Evolutionary conservation across 2,797 vertebrate genomes (phyloP), one percentile per base, ranked within the genome.

Genomic region (Sparidentex hasta): DNA sequence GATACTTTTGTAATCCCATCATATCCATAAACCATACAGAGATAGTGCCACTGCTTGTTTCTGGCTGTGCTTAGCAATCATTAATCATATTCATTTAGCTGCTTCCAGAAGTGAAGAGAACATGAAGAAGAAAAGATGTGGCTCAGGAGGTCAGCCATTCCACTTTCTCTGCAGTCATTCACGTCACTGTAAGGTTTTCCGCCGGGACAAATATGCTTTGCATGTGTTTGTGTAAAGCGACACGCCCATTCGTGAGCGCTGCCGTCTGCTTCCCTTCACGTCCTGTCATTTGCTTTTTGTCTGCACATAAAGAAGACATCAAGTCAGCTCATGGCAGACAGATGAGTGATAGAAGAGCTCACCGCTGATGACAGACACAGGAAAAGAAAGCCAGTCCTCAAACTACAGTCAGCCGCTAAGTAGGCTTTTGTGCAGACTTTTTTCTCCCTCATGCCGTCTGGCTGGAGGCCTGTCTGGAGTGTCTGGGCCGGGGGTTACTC

Each of bases 291-390:
- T 50, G 59, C 74, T 82, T 81, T 88, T 85, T 87, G 84, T 88
- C 84, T 59, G 75, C 29, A 57, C 76, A 83, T 80, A 83, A 90
- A 90, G 89, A 90, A 93, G 86, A 92, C 89, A 82, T 93, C 78
- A 87, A 74, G 80, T 67, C 82, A 83, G 88, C 90, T 92, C 76
- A 90, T 74, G 17, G 82, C 80, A 82, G 89, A 91, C 90, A 74
- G 84, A 83, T 87, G 90, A 94, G 82, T 87, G 90, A 94, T 86
- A 82, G 91, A 78, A 68, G 68, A 71, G 87, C 90, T 93, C 86
- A 87, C 76, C 17, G 68, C 80, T 38, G 78, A 88, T 93, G 93
- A 94, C 93, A 92, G 90, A 93, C 82, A 52, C 78, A 77, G 43
- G 12, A 44, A 44, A 46, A 84, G 71, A 85, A 83, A 86, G 82